Conservation (phyloP, 2,888 invertebrate genomes). For the Amphipoea lucens region DNA sequence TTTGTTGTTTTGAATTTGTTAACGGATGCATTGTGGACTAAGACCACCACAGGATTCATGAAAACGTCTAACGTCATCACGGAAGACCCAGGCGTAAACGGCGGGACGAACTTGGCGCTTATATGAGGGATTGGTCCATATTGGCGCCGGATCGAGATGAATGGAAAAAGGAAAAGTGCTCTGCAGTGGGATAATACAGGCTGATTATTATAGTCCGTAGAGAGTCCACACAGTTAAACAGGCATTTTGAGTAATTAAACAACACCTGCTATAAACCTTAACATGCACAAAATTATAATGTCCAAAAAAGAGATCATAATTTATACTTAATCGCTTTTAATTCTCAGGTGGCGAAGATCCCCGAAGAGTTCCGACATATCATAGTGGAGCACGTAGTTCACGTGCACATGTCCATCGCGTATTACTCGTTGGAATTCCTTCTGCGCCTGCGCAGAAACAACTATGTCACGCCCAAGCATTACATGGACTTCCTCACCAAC, state of each 20-base stretch:
- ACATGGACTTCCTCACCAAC: constrained; percentile 95
- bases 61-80: too few relatives aligned
- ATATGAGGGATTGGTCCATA: too few relatives aligned
- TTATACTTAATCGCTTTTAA: background rate
- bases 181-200: too few relatives aligned
- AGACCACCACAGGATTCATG: too few relatives aligned
- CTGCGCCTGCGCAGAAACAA: constrained; percentile 94
- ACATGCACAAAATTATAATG: background rate
- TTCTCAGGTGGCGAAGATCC: constrained; percentile 91
- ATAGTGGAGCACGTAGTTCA: constrained; percentile 96
- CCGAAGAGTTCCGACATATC: constrained; percentile 91
- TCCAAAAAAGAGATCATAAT: background rate
- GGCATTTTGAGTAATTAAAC: background rate
- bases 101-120: too few relatives aligned
- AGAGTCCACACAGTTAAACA: background rate
- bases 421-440: constrained; percentile 93
- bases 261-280: background rate
- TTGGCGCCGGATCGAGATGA: too few relatives aligned
- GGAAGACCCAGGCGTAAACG: too few relatives aligned
- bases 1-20: background rate
- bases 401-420: constrained; percentile 94
- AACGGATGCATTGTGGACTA: too few relatives aligned
- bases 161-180: too few relatives aligned
- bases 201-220: background rate
- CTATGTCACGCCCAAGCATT: constrained; percentile 97